Percentiles rank a stretch among this genome's conserved stretches.
phyloP scores from a whole-genome alignment of 2,113 vertebrate species.

The Cinclus mexicanus region DNA sequence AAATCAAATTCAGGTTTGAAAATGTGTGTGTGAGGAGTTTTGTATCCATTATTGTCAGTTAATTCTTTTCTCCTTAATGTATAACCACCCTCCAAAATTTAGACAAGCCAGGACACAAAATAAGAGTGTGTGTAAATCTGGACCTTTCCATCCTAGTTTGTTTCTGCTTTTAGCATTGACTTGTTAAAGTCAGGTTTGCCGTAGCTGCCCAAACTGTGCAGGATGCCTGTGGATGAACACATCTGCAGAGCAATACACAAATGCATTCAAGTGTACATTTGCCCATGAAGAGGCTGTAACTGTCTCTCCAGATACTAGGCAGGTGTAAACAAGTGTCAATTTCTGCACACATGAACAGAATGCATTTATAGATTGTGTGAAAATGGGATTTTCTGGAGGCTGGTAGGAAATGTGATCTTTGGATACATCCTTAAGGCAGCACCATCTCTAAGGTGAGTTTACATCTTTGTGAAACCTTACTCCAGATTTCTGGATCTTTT shows the following conservation, averaged over 20 bases:
- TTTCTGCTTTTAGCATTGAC: not conserved
- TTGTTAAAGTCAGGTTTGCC: not conserved
- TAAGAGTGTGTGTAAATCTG: not conserved
- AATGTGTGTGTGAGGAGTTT: not conserved
- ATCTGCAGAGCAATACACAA: not conserved
- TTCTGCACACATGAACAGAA: not conserved
- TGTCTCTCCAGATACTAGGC: not conserved
- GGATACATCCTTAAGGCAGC: not conserved
- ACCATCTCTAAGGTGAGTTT: not conserved
- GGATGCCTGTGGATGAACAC: not conserved
- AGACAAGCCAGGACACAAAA: not conserved
- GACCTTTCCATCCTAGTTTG: not conserved
- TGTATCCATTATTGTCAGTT: not conserved
- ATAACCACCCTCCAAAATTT: not conserved
- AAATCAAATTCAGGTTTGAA: not conserved
- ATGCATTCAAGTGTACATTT: not conserved
- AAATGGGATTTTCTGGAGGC: not conserved
- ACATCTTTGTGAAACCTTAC: not conserved
- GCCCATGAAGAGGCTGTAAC: not conserved
- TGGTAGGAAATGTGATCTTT: not conserved
- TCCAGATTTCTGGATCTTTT: not conserved
- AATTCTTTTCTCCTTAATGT: not conserved
- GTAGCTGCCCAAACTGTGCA: not conserved
- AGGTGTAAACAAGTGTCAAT: not conserved
- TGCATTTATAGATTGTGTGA: not conserved